Base-by-base conservation (phyloP, 37 sponge, comb jelly and placozoan genomes). In the Geodia barretti region DNA sequence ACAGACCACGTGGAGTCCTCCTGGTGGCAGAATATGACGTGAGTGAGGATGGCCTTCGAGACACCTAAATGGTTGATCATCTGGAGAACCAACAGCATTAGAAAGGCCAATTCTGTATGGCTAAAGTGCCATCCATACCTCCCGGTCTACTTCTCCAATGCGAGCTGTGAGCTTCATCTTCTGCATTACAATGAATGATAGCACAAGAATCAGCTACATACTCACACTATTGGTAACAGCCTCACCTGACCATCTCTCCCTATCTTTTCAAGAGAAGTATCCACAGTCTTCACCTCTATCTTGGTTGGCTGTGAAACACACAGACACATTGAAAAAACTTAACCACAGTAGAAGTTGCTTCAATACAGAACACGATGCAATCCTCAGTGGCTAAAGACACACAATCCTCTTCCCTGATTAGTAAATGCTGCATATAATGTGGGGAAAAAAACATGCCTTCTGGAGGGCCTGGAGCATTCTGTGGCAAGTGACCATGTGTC, bases 11-110 rank as follows among this genome's bases (percentile, higher is more conserved):
- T 64, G 0, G 95, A 87, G 38, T 98, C 99, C 77, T 98, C 99
- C 63, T 98, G 99, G 62, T 98, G 99, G 64, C 99, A 98, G 89
- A 98, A 96, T 14, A 98, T 89, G 63, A 98, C 99, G 54, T 92
- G 81, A 67, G 80, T 94, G 41, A 98, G 87, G 28, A 98, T 94
- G 61, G 95, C 91, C 63, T 88, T 92, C 29, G 95, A 92, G 37
- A 98, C 99, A 26, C 99, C 99, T 72, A 98, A 58, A 29, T 79
- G 84, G 32, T 60, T 30, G 0, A 90, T 64, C 99, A 98, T 98
- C 91, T 96, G 41, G 11, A 3, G 29, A 30, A 25, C 19, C 23
- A 31, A 70, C 3, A 68, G 42, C 33, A 28, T 2, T 3, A 71
- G 34, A 68, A n/a, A 28, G 21, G 70, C 30, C 41, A 63, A 28